These are phyloP conservation scores for Rhopalosiphum padi DNA, from an alignment of 1,140 invertebrate genomes.

Conservation along the genomic window DNA sequence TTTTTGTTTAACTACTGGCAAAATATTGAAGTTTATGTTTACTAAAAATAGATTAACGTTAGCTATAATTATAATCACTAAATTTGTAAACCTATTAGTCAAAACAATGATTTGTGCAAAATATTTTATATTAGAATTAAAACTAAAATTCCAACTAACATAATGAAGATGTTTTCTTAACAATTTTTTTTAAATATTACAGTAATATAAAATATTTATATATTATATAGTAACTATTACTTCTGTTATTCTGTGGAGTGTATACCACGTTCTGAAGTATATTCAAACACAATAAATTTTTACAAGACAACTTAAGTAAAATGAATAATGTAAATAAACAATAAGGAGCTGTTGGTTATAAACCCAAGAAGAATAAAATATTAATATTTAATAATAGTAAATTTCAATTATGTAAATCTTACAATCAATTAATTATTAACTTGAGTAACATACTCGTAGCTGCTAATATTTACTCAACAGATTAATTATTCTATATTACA, in stretches of 20 bases:
- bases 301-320: background rate
- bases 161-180: too few relatives aligned
- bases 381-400: background rate
- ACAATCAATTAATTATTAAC: background rate
- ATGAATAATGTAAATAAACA: background rate
- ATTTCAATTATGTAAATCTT: background rate
- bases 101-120: background rate
- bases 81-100: background rate
- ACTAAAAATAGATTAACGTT: slow-evolving; percentile 26
- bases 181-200: too few relatives aligned
- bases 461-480: background rate
- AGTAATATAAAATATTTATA: too few relatives aligned
- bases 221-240: too few relatives aligned
- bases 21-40: background rate
- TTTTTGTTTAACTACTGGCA: slow-evolving; percentile 30
- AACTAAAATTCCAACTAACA: background rate
- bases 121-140: background rate
- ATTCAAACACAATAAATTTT: background rate
- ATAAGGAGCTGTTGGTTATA: background rate
- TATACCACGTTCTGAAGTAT: background rate
- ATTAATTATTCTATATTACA: background rate
- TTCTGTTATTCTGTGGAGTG: background rate
- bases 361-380: background rate
- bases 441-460: too few relatives aligned
- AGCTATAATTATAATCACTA: background rate